A percentile compares a stretch with the other conserved stretches of the same genome.
Evolutionary conservation across 2,888 invertebrate genomes (phyloP).

Genomic region (Nephrotoma guestfalica): DNA sequence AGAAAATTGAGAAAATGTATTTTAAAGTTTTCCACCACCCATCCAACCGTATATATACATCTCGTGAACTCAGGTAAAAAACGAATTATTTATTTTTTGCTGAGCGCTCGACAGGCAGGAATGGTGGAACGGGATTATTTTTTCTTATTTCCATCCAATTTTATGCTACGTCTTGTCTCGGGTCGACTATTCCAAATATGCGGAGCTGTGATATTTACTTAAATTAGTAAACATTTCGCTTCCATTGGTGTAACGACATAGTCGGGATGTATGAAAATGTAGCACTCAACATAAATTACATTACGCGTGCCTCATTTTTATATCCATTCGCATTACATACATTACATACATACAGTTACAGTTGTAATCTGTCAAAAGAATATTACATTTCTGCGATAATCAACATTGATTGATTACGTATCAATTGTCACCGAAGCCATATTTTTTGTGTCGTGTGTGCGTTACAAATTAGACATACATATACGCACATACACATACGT

Average conservation of each 20-base stretch:
- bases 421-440: background rate
- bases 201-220: background rate
- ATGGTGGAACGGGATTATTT: too few relatives aligned
- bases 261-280: background rate
- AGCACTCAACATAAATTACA: background rate
- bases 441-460: background rate
- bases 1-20: background rate
- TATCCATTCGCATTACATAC: background rate
- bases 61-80: background rate
- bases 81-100: background rate
- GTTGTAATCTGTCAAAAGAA: background rate
- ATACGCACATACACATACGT: background rate
- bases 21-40: background rate
- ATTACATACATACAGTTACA: background rate
- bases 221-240: background rate
- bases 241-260: background rate
- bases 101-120: too few relatives aligned
- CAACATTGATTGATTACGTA: background rate
- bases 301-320: background rate
- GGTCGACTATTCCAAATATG: background rate
- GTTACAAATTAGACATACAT: background rate
- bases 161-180: background rate
- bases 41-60: background rate
- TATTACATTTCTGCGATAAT: background rate
- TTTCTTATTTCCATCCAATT: too few relatives aligned